Evolutionary conservation across 2,888 invertebrate genomes (phyloP).

Genomic region (Cryptus viduatorius): DNA sequence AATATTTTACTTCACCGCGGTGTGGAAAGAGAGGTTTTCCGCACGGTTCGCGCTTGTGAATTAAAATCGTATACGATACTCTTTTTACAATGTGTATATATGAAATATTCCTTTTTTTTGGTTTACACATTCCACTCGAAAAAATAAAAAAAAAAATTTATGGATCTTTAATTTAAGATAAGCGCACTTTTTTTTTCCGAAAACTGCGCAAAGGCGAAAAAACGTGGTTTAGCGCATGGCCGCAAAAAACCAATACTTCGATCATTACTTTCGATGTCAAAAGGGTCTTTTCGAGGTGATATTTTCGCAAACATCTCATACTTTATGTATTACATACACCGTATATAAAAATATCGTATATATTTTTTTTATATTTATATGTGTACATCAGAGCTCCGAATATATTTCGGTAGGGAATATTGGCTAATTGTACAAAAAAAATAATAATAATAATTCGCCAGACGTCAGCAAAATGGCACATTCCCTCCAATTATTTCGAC

Average conservation of each 20-base stretch:
- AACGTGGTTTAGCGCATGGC: not conserved
- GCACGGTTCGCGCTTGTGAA: too few relatives aligned
- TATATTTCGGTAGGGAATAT: not conserved
- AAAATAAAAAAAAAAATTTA: too few relatives aligned
- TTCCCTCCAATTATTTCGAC: conserved; percentile 61
- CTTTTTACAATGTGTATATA: too few relatives aligned
- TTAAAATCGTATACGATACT: too few relatives aligned
- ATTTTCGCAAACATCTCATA: not conserved
- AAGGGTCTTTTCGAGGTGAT: not conserved
- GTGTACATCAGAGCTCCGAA: not conserved
- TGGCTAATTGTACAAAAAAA: conserved; percentile 45
- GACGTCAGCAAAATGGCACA: conserved; percentile 22
- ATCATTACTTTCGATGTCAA: not conserved
- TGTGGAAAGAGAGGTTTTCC: too few relatives aligned
- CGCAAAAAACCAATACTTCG: too few relatives aligned
- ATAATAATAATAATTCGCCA: not conserved
- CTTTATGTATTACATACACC: conserved; percentile 8
- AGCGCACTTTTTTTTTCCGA: too few relatives aligned
- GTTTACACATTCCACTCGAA: too few relatives aligned
- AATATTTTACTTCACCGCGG: too few relatives aligned
- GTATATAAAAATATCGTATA: too few relatives aligned
- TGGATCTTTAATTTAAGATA: too few relatives aligned
- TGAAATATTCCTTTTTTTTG: too few relatives aligned
- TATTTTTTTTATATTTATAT: conserved; percentile 21
- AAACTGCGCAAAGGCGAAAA: not conserved